These are phyloP conservation scores for Acrobasis suavella DNA, from an alignment of 2,888 invertebrate species.

Conservation along the genomic window DNA sequence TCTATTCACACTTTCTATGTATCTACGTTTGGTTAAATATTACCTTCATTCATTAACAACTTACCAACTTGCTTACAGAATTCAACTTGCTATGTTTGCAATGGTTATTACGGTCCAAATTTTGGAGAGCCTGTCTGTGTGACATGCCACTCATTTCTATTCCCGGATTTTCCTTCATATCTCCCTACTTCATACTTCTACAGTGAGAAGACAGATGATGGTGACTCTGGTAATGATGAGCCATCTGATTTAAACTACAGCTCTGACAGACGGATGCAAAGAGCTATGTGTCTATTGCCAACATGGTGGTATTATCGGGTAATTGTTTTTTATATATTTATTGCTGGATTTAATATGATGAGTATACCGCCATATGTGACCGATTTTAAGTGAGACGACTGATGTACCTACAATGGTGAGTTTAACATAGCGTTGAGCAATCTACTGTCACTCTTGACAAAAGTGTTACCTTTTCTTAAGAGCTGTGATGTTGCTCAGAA, in stretches of 20 bases:
- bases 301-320: constrained; percentile 69
- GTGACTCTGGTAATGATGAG: constrained; percentile 97
- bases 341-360: not conserved
- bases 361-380: no score
- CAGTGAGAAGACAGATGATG: constrained; percentile 89
- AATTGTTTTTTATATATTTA: not conserved
- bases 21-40: no score
- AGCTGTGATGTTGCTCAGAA: no score
- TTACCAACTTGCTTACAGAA: constrained; percentile 75
- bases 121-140: constrained; percentile 95
- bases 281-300: constrained; percentile 54
- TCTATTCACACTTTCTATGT: no score
- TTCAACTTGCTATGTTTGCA: constrained; percentile 90
- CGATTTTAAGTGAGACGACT: no score
- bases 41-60: not conserved
- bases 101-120: constrained; percentile 95
- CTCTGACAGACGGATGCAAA: constrained; percentile 73
- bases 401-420: no score
- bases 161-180: constrained; percentile 87
- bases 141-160: constrained; percentile 96
- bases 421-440: no score
- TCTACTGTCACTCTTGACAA: no score
- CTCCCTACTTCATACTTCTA: constrained; percentile 74
- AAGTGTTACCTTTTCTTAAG: no score
- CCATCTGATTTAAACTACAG: constrained; percentile 87